Percentiles rank a stretch among this genome's conserved stretches.
Evolutionary conservation across 2,797 vertebrate species (phyloP).

Genomic region (Micropoecilia bifurca): DNA sequence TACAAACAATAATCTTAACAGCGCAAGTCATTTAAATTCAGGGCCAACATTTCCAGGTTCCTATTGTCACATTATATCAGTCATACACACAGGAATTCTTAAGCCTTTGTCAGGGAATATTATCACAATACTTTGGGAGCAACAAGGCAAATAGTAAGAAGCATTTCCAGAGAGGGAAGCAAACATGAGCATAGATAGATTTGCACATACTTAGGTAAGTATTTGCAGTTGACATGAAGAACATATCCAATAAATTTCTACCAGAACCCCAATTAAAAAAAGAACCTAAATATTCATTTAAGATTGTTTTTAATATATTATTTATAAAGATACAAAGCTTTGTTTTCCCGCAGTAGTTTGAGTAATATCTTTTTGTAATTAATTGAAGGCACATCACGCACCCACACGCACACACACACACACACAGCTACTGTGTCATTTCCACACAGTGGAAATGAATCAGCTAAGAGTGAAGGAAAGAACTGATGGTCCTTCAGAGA

Average conservation of each 20-base stretch:
- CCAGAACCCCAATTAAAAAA: neutral
- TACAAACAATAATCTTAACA: neutral
- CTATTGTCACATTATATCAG: neutral
- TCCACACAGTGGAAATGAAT: neutral
- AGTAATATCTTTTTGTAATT: neutral
- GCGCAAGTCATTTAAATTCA: neutral
- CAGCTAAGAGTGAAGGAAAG: neutral
- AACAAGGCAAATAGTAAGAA: neutral
- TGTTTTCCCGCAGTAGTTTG: neutral
- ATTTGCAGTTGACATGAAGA: neutral
- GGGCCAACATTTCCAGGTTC: neutral
- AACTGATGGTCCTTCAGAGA: neutral
- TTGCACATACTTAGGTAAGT: neutral
- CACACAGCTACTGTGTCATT: too few relatives aligned
- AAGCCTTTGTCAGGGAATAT: neutral
- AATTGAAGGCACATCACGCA: neutral
- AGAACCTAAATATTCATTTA: too few relatives aligned
- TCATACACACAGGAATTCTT: neutral
- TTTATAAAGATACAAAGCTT: too few relatives aligned
- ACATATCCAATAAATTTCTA: neutral
- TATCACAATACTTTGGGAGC: too few relatives aligned
- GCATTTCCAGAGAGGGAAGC: neutral
- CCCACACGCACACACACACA: neutral
- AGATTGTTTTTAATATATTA: neutral
- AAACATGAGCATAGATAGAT: neutral